phyloP scores from a whole-genome alignment of 2,113 vertebrate genomes.

The Octodon degus region DNA sequence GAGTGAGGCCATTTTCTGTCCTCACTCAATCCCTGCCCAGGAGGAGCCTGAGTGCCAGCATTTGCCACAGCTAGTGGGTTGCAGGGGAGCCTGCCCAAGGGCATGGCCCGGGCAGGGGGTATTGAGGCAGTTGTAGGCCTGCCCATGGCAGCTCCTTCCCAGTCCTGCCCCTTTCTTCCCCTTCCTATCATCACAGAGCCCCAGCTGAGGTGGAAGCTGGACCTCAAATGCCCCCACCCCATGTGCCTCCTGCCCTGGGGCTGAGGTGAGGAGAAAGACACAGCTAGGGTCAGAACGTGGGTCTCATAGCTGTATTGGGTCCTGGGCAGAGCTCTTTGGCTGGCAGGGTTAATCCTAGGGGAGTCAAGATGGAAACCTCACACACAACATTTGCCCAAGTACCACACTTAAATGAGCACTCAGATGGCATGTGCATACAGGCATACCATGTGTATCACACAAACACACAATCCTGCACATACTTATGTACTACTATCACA shows the following conservation, averaged over 20 bases:
- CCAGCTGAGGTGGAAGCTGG: background rate
- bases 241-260: too few relatives aligned
- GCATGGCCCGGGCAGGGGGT: background rate
- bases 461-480: background rate
- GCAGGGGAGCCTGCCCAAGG: background rate
- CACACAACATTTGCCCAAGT: background rate
- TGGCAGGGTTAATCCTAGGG: background rate
- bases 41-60: background rate
- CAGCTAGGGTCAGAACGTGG: background rate
- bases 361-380: background rate
- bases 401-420: background rate
- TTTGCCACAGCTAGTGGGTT: accelerated
- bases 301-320: accelerated
- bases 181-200: background rate
- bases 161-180: background rate
- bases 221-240: background rate
- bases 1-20: background rate
- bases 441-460: background rate
- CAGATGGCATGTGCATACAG: background rate
- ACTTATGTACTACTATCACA: background rate
- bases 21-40: too few relatives aligned
- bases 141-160: background rate
- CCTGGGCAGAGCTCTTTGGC: background rate
- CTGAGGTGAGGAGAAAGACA: background rate
- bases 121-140: background rate